A percentile compares a stretch with the other conserved stretches of the same genome.
These are phyloP conservation scores for Polia nebulosa DNA, from an alignment of 2,888 invertebrate genomes.

Conservation along the genomic window DNA sequence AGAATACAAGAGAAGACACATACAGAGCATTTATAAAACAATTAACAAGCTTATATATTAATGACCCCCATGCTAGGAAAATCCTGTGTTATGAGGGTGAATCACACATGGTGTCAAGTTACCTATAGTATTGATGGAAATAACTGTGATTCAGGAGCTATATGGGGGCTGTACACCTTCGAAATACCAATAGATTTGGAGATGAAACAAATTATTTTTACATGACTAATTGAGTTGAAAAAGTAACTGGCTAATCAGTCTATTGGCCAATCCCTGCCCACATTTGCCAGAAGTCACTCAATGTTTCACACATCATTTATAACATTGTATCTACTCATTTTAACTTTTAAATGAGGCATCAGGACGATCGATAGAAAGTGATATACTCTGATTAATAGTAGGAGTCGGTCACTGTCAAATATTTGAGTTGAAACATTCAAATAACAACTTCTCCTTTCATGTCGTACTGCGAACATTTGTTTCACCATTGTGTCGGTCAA, in stretches of 20 bases:
- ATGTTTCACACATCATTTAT: slow-evolving; percentile 57
- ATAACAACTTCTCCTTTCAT: slow-evolving; percentile 52
- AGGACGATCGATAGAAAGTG: slow-evolving; percentile 59
- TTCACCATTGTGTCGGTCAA: slow-evolving; percentile 51
- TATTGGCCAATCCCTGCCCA: slow-evolving; percentile 33
- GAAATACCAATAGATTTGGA: slow-evolving; percentile 12
- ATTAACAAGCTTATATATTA: too few relatives aligned
- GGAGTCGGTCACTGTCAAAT: slow-evolving; percentile 55
- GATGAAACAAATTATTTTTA: slow-evolving; percentile 22
- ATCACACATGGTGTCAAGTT: slow-evolving; percentile 65
- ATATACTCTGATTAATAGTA: slow-evolving; percentile 54
- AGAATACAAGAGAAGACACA: too few relatives aligned
- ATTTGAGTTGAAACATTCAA: slow-evolving; percentile 43
- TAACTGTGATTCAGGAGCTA: slow-evolving; percentile 38
- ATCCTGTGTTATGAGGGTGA: too few relatives aligned
- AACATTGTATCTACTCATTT: slow-evolving; percentile 31
- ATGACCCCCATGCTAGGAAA: too few relatives aligned
- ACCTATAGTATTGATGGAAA: slow-evolving; percentile 26
- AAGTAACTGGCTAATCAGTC: slow-evolving; percentile 22
- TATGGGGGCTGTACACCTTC: slow-evolving; percentile 14
- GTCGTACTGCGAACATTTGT: slow-evolving; percentile 19
- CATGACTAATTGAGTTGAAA: slow-evolving; percentile 31
- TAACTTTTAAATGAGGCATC: slow-evolving; percentile 45
- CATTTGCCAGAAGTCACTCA: slow-evolving; percentile 50
- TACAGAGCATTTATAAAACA: too few relatives aligned